Percentiles rank a stretch among this genome's conserved stretches.
Conservation (phyloP, 2,888 invertebrate genomes). For the Drosophila lutescens region DNA sequence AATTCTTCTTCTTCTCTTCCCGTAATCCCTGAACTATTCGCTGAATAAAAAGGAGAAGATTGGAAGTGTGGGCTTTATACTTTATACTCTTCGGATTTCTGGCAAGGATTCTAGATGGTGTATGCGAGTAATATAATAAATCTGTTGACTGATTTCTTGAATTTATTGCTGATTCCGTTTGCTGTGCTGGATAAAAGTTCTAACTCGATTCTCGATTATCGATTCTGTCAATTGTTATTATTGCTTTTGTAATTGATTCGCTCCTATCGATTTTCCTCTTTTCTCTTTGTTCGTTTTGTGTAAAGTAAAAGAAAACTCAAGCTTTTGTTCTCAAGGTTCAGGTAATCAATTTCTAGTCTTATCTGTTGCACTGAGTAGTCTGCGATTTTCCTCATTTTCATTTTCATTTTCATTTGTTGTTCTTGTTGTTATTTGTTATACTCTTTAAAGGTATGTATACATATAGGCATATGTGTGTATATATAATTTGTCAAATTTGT, state of each 20-base stretch:
- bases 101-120: slow-evolving; percentile 20
- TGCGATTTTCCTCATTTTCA: slow-evolving; percentile 52
- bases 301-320: slow-evolving; percentile 73
- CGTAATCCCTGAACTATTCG: slow-evolving; percentile 6
- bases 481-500: slow-evolving; percentile 24
- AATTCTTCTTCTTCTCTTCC: not conserved
- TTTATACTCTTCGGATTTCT: slow-evolving; percentile 11
- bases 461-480: slow-evolving; percentile 34
- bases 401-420: slow-evolving; percentile 11
- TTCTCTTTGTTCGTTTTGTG: slow-evolving; percentile 43
- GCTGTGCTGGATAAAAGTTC: slow-evolving; percentile 24
- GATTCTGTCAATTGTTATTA: slow-evolving; percentile 20
- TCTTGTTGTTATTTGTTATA: slow-evolving; percentile 6
- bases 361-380: slow-evolving; percentile 79
- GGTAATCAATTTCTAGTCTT: slow-evolving; percentile 79
- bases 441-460: slow-evolving; percentile 26
- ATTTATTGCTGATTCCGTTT: slow-evolving; percentile 7
- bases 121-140: not conserved
- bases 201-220: slow-evolving; percentile 14
- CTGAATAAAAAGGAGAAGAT: slow-evolving; percentile 14
- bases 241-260: slow-evolving; percentile 14
- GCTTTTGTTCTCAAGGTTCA: slow-evolving; percentile 77
- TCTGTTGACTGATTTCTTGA: slow-evolving; percentile 1
- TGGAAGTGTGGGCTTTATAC: slow-evolving; percentile 23
- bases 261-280: slow-evolving; percentile 14